Evolutionary conservation across 2,888 invertebrate genomes (phyloP).

Genomic region (Drosophila ustulata): DNA sequence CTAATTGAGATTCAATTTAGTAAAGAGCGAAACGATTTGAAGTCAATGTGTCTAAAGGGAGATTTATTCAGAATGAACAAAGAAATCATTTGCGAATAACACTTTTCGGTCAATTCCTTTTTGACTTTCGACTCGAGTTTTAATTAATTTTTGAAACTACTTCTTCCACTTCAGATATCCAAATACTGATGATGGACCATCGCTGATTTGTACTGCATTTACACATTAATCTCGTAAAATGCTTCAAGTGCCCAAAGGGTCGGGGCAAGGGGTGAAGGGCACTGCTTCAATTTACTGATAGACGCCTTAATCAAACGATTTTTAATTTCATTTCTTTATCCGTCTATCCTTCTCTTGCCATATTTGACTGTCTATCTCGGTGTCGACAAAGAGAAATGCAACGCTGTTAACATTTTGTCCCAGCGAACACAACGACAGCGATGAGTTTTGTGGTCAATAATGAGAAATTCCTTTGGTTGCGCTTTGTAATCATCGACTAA

Average conservation of each 20-base stretch:
- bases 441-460: conserved; percentile 76
- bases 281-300: conserved; percentile 42
- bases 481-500: conserved; percentile 63
- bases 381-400: conserved; percentile 42
- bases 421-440: conserved; percentile 2
- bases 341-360: not conserved
- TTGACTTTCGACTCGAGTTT: conserved; percentile 48
- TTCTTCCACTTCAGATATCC: conserved; percentile 1
- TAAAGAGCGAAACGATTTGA: conserved; percentile 36
- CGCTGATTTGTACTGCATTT: conserved; percentile 59
- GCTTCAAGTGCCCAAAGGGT: conserved; percentile 42
- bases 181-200: conserved; percentile 7
- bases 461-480: conserved; percentile 72
- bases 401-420: conserved; percentile 60
- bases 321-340: conserved; percentile 68
- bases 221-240: conserved; percentile 61
- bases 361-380: conserved; percentile 31
- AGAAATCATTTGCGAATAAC: conserved; percentile 44
- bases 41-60: conserved; percentile 5
- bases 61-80: conserved; percentile 49
- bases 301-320: conserved; percentile 71
- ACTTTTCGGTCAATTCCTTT: conserved; percentile 59
- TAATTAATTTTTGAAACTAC: conserved; percentile 65
- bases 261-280: not conserved
- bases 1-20: conserved; percentile 70